Evolutionary conservation across 2,113 vertebrate genomes (phyloP), one percentile per base, ranked within the genome.

Genomic region (Plecturocebus donacophilus): DNA sequence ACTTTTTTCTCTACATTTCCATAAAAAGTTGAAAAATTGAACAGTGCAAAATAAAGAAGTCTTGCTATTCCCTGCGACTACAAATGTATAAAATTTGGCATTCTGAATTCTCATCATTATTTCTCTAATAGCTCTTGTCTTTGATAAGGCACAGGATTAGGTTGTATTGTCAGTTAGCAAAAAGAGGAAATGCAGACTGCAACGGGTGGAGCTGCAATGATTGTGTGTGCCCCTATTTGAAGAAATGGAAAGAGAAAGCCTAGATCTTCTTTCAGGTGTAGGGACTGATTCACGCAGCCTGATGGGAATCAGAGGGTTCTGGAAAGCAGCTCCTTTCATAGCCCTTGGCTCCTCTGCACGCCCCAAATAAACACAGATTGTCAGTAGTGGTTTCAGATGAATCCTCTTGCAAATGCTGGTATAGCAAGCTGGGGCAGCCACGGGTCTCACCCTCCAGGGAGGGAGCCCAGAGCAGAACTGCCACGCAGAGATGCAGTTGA

Each of bases 351-450:
- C 97, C 92, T 27, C 8, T 91, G 38, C n/a, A 54, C 66, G 93
- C 85, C 95, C 82, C 93, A 97, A 97, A 98, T 91, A 97, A 98
- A 97, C 93, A 95, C 54, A 70, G 96, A 97, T 86, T 75, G 71
- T 92, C 87, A 95, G 89, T 81, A 92, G 89, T 75, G 95, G 90
- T 98, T 98, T 98, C 91, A 98, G 71, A 89, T 84, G 96, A 97
- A 98, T 91, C 96, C 88, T 93, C 76, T 87, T 83, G 40, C 96
- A 98, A 97, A 97, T 94, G 94, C 90, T 96, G 98, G 93, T 96
- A 95, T 81, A 87, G 94, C 40, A 42, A 52, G 64, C 91, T 98
- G 64, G 90, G 73, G 93, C 5, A 5, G 70, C 87, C 52, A 58
- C 13, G 87, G 56, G 87, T 92, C 95, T 94, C 83, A 40, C 83